phyloP scores from a whole-genome alignment of 2,888 invertebrate genomes.

The Caenorhabditis wallacei region DNA sequence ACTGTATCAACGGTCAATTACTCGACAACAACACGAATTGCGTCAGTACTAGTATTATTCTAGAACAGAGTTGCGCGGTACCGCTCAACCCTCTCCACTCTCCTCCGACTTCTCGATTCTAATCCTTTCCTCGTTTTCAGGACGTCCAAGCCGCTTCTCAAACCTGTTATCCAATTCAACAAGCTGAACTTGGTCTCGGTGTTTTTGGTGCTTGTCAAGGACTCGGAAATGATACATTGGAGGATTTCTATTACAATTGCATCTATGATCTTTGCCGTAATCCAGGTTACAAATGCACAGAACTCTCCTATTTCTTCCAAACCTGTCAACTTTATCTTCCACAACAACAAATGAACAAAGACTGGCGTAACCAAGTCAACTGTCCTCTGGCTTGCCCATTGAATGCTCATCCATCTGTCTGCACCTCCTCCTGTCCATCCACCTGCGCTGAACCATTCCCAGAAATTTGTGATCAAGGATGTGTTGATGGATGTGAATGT shows the following conservation, averaged over 20 bases:
- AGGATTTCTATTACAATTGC: conserved; percentile 73
- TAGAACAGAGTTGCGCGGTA: conserved; percentile 48
- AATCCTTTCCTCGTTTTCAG: conserved; percentile 39
- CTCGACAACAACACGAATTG: conserved; percentile 70
- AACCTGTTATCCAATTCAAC: conserved; percentile 66
- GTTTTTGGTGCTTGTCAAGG: conserved; percentile 74
- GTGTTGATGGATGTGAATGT: conserved; percentile 82
- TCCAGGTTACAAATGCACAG: conserved; percentile 63
- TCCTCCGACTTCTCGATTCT: background rate
- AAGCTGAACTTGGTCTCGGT: conserved; percentile 68
- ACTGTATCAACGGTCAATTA: conserved; percentile 68
- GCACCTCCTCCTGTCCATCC: conserved; percentile 75
- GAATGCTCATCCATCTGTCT: conserved; percentile 69
- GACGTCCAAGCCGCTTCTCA: conserved; percentile 55
- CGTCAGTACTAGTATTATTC: conserved; percentile 58
- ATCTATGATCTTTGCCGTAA: conserved; percentile 75
- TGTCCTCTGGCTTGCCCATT: conserved; percentile 71
- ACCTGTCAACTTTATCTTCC: conserved; percentile 66
- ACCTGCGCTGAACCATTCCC: conserved; percentile 74
- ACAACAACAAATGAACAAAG: conserved; percentile 41
- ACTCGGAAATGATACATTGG: conserved; percentile 67
- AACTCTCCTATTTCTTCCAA: conserved; percentile 65
- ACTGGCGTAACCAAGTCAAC: conserved; percentile 62
- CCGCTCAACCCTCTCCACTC: conserved; percentile 40
- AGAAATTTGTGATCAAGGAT: conserved; percentile 67